Evolutionary conservation across 2,113 vertebrate genomes (phyloP), one percentile per base, ranked within the genome.

Genomic region (Pelecanoides urinatrix): DNA sequence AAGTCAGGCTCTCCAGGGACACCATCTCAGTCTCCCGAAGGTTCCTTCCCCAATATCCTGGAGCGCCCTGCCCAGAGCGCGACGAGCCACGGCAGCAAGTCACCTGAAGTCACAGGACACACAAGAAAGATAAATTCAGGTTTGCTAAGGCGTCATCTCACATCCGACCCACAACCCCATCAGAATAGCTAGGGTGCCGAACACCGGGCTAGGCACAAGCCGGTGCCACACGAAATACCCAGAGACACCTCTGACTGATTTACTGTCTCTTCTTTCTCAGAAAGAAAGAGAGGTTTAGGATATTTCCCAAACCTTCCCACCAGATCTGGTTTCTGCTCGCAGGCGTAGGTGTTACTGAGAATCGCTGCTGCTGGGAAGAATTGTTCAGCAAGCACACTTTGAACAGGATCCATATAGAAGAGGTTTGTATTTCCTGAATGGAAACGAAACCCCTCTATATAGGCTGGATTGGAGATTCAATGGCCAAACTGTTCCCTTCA

Each of bases 401-500:
- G 94, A 91, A 66, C 72, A 11, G 80, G 78, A 94, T 82, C 91
- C 88, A 75, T n/a, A 36, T 11, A 91, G 94, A 76, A 94, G 89
- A 92, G 55, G 71, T 52, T 63, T 83, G 40, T 38, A 6, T 91
- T 96, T 94, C 97, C 95, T 77, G 78, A 58, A 67, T 85, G 91
- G 96, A 94, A 96, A 91, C 0, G 42, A 72, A 94, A 82, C 66
- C 87, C 91, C 68, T 94, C 77, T 93, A 19, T 70, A 79, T 34
- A 71, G 92, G 94, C 88, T 91, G 94, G 44, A 22, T 25, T 20
- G 72, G 86, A 59, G 90, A 72, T 13, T 45, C 90, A 63, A 74
- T 79, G 92, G 89, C 92, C 93, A 94, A 93, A 88, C 44, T 91
- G 50, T 74, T 96, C 96, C 92, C 91, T 76, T 62, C 90, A 77